Percentiles rank a stretch among this genome's conserved stretches.
phyloP scores from a whole-genome alignment of 2,113 vertebrate genomes.

The Neomonachus schauinslandi region DNA sequence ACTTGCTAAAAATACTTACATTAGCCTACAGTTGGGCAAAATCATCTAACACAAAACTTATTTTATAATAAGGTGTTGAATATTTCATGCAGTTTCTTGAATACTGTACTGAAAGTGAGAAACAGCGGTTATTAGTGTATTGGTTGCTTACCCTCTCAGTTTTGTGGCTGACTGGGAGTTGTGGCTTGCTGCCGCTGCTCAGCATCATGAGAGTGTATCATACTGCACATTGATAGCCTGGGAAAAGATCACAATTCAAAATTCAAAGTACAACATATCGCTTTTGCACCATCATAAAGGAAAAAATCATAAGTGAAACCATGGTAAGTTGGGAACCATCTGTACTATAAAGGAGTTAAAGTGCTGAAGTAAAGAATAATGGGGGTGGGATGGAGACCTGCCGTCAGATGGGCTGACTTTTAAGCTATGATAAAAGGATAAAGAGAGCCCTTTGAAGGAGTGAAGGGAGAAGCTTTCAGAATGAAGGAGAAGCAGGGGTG shows the following conservation, averaged over 20 bases:
- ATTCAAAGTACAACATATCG: background rate
- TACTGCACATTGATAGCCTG: background rate
- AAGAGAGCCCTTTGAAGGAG: background rate
- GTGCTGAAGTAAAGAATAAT: background rate
- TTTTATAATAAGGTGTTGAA: background rate
- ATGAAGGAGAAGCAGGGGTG: background rate
- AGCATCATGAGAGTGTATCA: background rate
- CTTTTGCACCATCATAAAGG: background rate
- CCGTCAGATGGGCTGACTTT: background rate
- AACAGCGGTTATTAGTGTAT: background rate
- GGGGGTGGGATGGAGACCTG: background rate
- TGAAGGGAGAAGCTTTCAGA: background rate
- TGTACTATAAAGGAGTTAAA: background rate
- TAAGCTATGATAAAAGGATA: background rate
- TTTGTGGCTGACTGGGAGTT: background rate
- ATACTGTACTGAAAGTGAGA: background rate
- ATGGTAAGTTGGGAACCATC: background rate
- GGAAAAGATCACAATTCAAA: background rate
- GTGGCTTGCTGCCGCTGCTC: background rate
- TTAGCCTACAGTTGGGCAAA: background rate
- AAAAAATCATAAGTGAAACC: background rate
- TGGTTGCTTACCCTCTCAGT: background rate
- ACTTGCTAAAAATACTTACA: background rate
- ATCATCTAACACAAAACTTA: background rate
- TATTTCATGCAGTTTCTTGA: background rate